These are phyloP conservation scores for Sciurus vulgaris DNA, from an alignment of 2,797 vertebrate genomes.

Conservation along the genomic window DNA sequence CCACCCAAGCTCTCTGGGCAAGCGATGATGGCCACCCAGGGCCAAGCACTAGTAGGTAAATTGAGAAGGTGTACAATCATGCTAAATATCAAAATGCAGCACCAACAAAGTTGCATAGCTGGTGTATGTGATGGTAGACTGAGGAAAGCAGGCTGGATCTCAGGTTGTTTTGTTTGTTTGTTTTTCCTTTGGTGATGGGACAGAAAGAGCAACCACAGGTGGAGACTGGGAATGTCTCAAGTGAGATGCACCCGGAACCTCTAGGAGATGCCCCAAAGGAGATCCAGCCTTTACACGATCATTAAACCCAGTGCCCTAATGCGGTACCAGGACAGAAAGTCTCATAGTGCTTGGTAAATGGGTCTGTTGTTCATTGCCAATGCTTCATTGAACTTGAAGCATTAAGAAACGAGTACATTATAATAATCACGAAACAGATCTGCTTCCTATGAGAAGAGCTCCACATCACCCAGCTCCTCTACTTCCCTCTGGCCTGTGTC, in stretches of 20 bases:
- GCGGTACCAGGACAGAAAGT: neutral
- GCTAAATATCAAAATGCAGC: neutral
- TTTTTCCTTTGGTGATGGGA: neutral
- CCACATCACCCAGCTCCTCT: neutral
- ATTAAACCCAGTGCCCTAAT: neutral
- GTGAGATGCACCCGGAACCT: neutral
- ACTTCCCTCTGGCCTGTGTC: neutral
- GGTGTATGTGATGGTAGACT: neutral
- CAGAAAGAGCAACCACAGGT: neutral
- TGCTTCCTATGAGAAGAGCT: neutral
- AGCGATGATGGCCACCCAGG: neutral
- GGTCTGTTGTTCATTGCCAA: neutral
- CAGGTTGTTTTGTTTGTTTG: neutral
- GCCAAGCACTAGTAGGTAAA: neutral
- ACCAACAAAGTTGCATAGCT: neutral
- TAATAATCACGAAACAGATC: slow-evolving; percentile 11
- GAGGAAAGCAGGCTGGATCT: neutral
- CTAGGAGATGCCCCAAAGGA: neutral
- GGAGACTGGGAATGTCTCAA: neutral
- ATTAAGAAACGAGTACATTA: slow-evolving; percentile 44
- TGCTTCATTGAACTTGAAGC: neutral
- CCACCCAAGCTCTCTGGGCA: neutral
- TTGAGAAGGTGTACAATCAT: neutral
- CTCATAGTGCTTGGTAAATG: neutral
- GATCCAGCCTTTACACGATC: neutral